Evolutionary conservation across 2,888 invertebrate genomes (phyloP).

Genomic region (Agrilus cyanescens): DNA sequence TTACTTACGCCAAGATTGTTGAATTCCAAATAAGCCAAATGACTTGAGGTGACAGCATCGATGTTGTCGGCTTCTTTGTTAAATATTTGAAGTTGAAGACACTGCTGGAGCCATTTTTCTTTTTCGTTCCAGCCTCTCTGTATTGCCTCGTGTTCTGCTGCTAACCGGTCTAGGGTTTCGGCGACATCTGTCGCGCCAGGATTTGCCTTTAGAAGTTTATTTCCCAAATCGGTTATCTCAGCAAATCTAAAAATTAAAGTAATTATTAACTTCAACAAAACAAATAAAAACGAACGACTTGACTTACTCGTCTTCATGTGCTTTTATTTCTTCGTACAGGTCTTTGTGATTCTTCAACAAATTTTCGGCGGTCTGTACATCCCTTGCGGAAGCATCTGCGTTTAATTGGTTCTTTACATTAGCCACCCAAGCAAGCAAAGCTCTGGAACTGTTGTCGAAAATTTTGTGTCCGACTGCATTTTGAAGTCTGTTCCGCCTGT

Average conservation of each 20-base stretch:
- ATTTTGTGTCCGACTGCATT: conserved; percentile 93
- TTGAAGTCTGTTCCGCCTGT: conserved; percentile 73
- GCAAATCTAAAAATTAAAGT: conserved; percentile 44
- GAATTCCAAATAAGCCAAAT: conserved; percentile 87
- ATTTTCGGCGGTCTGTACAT: conserved; percentile 86
- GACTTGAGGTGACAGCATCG: conserved; percentile 87
- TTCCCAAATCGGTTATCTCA: conserved; percentile 70
- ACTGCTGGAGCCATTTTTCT: conserved; percentile 74
- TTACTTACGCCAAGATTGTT: conserved; percentile 70
- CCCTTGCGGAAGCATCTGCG: conserved; percentile 65
- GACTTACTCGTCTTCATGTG: conserved; percentile 76
- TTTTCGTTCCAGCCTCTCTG: conserved; percentile 75
- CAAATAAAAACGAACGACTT: conserved; percentile 5
- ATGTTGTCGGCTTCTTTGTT: conserved; percentile 95
- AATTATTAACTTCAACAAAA: conserved; percentile 3
- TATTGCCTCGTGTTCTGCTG: conserved; percentile 65
- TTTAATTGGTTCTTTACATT: conserved; percentile 68
- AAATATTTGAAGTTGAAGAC: conserved; percentile 80
- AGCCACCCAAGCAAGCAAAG: conserved; percentile 70
- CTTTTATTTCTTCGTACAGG: conserved; percentile 77
- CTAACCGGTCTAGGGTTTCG: conserved; percentile 59
- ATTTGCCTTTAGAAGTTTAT: conserved; percentile 61
- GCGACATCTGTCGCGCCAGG: conserved; percentile 64
- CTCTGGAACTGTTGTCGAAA: conserved; percentile 75
- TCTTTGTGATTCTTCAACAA: conserved; percentile 85